Evolutionary conservation across 35 echinoderm and acorn worm species (phyloP).

Genomic region (Eucidaris tribuloides): DNA sequence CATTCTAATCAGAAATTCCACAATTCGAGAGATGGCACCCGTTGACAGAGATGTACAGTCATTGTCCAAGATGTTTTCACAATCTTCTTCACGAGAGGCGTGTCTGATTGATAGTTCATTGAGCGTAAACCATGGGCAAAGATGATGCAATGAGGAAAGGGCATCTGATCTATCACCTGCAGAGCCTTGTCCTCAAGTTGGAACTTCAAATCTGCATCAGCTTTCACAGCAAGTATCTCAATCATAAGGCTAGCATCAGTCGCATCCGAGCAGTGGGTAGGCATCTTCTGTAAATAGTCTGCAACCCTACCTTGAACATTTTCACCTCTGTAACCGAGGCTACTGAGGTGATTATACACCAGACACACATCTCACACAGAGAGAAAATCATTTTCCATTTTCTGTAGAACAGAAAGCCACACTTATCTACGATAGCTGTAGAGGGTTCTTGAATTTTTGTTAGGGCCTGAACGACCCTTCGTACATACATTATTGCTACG

Average conservation of each 20-base stretch:
- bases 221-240: conserved; percentile 37
- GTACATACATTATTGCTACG: conserved; percentile 35
- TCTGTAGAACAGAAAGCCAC: conserved; percentile 22
- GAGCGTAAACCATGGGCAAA: conserved; percentile 43
- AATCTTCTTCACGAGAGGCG: conserved; percentile 23
- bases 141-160: not conserved
- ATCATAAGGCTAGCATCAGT: conserved; percentile 32
- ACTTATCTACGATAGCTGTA: conserved; percentile 43
- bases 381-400: conserved; percentile 26
- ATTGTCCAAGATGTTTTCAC: not conserved
- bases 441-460: not conserved
- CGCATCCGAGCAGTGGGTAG: conserved; percentile 12
- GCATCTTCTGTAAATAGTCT: not conserved
- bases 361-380: conserved; percentile 45
- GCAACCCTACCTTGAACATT: conserved; percentile 11
- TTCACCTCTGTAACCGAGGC: conserved; percentile 33
- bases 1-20: conserved; percentile 35
- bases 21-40: conserved; percentile 16
- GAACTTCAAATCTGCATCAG: conserved; percentile 67
- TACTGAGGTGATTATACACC: conserved; percentile 15
- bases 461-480: conserved; percentile 50
- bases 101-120: conserved; percentile 56
- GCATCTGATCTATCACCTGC: conserved; percentile 1
- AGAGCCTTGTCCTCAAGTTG: conserved; percentile 59
- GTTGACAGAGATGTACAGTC: not conserved